Evolutionary conservation across 2,113 vertebrate genomes (phyloP).

Genomic region (Caracal caracal): DNA sequence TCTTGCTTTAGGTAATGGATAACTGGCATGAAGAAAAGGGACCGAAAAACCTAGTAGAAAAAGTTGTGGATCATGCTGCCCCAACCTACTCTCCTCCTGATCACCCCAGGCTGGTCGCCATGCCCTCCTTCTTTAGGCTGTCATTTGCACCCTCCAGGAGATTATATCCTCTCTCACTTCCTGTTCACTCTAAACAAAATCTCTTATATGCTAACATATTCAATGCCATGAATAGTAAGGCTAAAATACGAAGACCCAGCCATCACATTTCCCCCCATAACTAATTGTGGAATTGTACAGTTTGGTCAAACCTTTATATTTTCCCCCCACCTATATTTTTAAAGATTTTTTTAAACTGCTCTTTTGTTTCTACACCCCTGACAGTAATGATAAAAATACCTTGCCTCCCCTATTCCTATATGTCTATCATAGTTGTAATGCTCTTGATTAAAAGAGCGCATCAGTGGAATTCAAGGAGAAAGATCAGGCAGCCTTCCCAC

Average conservation of each 20-base stretch:
- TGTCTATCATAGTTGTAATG: background rate
- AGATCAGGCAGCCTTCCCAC: background rate
- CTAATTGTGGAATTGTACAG: background rate
- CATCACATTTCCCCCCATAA: background rate
- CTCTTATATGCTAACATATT: background rate
- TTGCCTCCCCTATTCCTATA: background rate
- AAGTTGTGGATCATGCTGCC: background rate
- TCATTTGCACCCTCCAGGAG: background rate
- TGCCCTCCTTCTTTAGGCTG: background rate
- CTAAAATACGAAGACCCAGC: background rate
- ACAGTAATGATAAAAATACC: background rate
- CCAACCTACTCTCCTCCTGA: background rate
- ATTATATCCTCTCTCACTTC: background rate
- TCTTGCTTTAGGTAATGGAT: background rate
- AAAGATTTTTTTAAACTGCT: background rate
- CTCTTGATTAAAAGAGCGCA: constrained; percentile 15
- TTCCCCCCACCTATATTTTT: background rate
- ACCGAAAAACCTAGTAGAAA: background rate
- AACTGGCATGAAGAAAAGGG: background rate
- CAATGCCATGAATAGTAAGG: background rate
- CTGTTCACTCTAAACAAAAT: background rate
- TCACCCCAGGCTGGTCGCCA: background rate
- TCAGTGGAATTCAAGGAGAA: background rate
- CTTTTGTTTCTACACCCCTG: background rate
- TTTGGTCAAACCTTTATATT: background rate